Base-by-base conservation (phyloP, 2,113 vertebrate species). In the Brienomyrus brachyistius region DNA sequence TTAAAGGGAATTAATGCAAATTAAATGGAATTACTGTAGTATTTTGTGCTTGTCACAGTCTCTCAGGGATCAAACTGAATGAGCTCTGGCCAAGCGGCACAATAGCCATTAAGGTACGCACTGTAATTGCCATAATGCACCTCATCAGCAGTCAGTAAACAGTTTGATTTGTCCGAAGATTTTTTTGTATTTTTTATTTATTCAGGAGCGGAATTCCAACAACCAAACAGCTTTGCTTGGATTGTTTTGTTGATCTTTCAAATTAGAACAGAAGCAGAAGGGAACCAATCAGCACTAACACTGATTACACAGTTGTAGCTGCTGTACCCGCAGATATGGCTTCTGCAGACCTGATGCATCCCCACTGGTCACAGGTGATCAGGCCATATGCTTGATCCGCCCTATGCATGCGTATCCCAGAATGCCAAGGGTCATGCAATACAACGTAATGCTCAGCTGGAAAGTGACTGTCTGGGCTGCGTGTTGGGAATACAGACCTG, bases 1-100 rank as follows among this genome's bases (percentile, higher is more conserved):
- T 48, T n/a, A 27, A 86, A 50, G 83, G 83, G 23, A 86, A 86
- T 86, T 86, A 86, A 86, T 27, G 45, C 47, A 86, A 86, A 86
- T 86, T 27, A 86, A 86, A 86, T 80, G 35, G 35, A 40, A 80
- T 80, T 80, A 40, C 74, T 19, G 35, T 80, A 80, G 27, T 51
- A 27, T 86, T 86, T 86, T 48, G 50, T 47, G n/a, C 51, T 23
- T 86, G n/a, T 13, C 83, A 86, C 83, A 48, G 9, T 27, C 43
- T 51, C n/a, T 48, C 45, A 51, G 4, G 48, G 45, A 50, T 48
- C 23, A 51, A 51, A 86, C 23, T 48, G 83, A 51, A 86, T 11
- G 48, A 31, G n/a, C 48, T 6, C 83, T 50, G 45, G 74, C 74
- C 13, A 40, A 43, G 35, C 23, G 31, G 43, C 45, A 86, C 48